Evolutionary conservation across 2,113 vertebrate species (phyloP).

Genomic region (Corvus cornix): DNA sequence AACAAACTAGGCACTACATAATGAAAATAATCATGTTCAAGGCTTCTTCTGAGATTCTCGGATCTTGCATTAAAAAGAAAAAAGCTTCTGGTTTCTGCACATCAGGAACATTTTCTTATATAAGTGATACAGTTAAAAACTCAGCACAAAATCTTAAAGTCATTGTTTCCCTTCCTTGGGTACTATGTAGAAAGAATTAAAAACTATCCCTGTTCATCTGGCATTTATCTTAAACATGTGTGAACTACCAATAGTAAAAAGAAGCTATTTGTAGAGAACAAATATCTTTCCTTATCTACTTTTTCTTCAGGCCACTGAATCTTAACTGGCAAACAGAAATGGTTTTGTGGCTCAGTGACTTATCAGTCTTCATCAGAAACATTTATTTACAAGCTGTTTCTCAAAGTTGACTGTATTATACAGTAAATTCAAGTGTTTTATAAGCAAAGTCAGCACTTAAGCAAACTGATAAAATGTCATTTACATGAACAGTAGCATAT

Average conservation of each 20-base stretch:
- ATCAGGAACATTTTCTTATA: not conserved
- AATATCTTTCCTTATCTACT: slow-evolving; percentile 39
- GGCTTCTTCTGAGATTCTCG: not conserved
- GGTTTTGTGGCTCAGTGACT: slow-evolving; percentile 27
- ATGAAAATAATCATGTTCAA: not conserved
- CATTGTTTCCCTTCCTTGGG: not conserved
- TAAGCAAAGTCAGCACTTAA: slow-evolving; percentile 31
- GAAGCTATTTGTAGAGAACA: slow-evolving; percentile 22
- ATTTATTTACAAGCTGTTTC: slow-evolving; percentile 54
- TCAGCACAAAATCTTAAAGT: not conserved
- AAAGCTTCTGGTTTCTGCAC: not conserved
- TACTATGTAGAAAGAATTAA: not conserved
- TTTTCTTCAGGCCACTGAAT: slow-evolving; percentile 26
- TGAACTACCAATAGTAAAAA: not conserved
- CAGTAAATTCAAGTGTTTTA: slow-evolving; percentile 16
- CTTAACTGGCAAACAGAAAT: slow-evolving; percentile 40
- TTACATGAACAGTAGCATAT: slow-evolving; percentile 32
- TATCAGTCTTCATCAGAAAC: slow-evolving; percentile 38
- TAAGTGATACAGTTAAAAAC: not conserved
- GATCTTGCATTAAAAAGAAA: not conserved
- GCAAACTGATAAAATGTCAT: slow-evolving; percentile 46
- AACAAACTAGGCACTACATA: not conserved
- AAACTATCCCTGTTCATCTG: not conserved
- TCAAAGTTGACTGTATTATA: not conserved
- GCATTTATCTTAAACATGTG: not conserved